These are phyloP conservation scores for Ispidina lecontei DNA, from an alignment of 2,797 vertebrate genomes.

Conservation along the genomic window DNA sequence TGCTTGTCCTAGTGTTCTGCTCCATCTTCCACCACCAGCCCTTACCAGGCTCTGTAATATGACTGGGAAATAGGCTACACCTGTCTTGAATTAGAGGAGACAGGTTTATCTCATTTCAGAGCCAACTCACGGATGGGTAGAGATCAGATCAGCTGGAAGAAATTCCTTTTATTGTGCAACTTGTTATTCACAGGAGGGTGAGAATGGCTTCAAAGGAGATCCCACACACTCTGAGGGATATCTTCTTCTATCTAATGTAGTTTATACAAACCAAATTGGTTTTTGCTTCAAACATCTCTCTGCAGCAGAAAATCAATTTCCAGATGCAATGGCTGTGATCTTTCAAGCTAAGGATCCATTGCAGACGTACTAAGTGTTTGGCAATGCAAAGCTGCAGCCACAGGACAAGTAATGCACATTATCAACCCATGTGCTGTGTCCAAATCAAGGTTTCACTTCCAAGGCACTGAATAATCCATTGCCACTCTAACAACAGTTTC, in stretches of 20 bases:
- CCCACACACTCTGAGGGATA: neutral
- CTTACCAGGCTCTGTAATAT: neutral
- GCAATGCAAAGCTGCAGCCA: neutral
- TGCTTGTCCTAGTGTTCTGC: neutral
- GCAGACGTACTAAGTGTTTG: neutral
- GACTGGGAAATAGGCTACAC: constrained; percentile 12
- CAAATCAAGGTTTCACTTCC: neutral
- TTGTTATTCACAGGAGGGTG: constrained; percentile 29
- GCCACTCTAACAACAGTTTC: neutral
- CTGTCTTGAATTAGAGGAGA: constrained; percentile 34
- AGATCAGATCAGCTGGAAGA: constrained; percentile 60
- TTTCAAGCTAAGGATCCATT: constrained; percentile 52
- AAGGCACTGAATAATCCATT: neutral
- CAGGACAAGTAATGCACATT: neutral
- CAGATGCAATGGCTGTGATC: constrained; percentile 27
- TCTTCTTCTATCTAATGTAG: constrained; percentile 54
- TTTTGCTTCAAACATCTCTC: constrained; percentile 61
- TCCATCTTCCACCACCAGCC: neutral
- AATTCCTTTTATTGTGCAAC: constrained; percentile 45
- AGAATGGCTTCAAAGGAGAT: constrained; percentile 55
- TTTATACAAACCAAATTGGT: constrained; percentile 67
- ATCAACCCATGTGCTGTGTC: neutral
- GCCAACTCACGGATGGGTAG: constrained; percentile 42
- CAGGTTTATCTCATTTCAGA: constrained; percentile 41
- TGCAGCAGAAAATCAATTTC: constrained; percentile 57